phyloP scores from a whole-genome alignment of 2,888 invertebrate genomes.

The Cerceris rybyensis region DNA sequence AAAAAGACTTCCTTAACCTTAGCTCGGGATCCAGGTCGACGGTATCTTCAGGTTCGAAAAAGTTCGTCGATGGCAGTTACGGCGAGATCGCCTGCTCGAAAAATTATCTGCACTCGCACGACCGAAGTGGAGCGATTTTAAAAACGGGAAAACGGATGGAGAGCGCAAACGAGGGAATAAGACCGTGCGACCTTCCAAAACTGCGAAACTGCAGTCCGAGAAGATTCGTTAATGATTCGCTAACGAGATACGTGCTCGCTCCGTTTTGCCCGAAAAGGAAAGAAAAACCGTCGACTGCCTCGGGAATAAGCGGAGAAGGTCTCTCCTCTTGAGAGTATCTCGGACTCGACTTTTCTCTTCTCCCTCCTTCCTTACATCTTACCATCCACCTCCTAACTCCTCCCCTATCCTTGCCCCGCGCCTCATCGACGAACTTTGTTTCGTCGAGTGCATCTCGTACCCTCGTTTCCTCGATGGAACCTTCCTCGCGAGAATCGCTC shows the following conservation, averaged over 20 bases:
- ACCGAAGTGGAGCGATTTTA: neutral
- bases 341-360: neutral
- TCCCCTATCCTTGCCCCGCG: constrained; percentile 2
- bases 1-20: neutral
- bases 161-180: constrained; percentile 15
- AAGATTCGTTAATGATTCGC: constrained; percentile 76
- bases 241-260: constrained; percentile 76
- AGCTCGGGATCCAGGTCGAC: neutral
- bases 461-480: too few species aligned
- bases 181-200: constrained; percentile 25
- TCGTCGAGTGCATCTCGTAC: too few species aligned
- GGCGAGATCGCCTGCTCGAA: neutral
- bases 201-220: constrained; percentile 55
- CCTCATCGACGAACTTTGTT: neutral
- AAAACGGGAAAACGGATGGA: constrained; percentile 7
- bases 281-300: constrained; percentile 44
- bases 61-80: neutral
- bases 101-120: neutral
- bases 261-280: constrained; percentile 56
- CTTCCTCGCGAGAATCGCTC: constrained; percentile 3
- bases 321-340: constrained; percentile 53
- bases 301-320: constrained; percentile 39
- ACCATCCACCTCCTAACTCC: neutral
- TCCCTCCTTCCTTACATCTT: constrained; percentile 4
- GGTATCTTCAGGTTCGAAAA: neutral